Evolutionary conservation across 2,797 vertebrate genomes (phyloP).

Genomic region (Heteromormyrus szaboi): DNA sequence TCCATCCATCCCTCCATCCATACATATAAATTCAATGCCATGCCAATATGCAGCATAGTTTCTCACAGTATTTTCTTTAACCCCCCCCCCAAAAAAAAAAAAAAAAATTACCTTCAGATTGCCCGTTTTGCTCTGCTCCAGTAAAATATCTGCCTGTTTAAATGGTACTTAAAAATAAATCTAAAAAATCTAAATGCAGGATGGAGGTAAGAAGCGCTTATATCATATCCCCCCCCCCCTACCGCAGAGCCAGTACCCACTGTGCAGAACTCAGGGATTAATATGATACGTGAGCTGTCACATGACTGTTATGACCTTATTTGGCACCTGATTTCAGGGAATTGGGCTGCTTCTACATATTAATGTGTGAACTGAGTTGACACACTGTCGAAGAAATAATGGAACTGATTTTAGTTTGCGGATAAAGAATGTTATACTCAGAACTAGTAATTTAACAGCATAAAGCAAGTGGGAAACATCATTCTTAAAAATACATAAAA

Average conservation of each 20-base stretch:
- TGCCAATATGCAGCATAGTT: neutral
- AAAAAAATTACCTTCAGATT: neutral
- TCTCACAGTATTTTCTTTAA: neutral
- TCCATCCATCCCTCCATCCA: neutral
- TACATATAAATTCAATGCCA: neutral
- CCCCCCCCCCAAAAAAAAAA: neutral
- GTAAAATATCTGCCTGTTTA: neutral
- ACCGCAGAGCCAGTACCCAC: neutral
- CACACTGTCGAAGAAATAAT: neutral
- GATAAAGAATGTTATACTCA: slow-evolving; percentile 13
- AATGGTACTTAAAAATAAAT: neutral
- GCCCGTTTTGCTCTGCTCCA: neutral
- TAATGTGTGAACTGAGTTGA: neutral
- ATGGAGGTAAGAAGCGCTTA: neutral
- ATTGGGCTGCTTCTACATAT: neutral
- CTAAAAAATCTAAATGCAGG: neutral
- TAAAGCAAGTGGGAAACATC: neutral
- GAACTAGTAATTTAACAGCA: neutral
- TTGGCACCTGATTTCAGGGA: slow-evolving; percentile 11
- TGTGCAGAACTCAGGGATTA: neutral
- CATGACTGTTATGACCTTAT: slow-evolving; percentile 32
- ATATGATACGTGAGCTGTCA: slow-evolving; percentile 6
- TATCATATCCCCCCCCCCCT: neutral
- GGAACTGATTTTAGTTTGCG: neutral
- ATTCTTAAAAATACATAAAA: neutral